These are phyloP conservation scores for Cyanoramphus novaezelandiae DNA, from an alignment of 2,113 vertebrate species.

Conservation along the genomic window DNA sequence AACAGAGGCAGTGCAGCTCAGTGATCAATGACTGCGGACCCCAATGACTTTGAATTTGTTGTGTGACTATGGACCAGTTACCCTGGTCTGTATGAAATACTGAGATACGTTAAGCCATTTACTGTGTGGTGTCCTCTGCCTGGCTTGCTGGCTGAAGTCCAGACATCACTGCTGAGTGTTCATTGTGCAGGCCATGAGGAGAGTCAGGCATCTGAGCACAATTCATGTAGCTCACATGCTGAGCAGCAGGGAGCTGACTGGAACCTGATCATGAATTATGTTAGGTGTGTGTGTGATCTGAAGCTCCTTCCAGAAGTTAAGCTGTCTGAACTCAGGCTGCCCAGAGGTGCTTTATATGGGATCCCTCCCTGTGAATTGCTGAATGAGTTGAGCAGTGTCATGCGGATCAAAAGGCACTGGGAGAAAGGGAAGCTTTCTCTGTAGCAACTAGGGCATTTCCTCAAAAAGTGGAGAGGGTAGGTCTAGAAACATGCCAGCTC, in stretches of 20 bases:
- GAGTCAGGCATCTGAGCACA: background rate
- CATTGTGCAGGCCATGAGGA: accelerated
- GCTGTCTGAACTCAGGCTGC: background rate
- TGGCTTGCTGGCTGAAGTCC: background rate
- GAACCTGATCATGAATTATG: background rate
- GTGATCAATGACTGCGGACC: accelerated
- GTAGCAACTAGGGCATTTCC: background rate
- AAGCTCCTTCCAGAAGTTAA: background rate
- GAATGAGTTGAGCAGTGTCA: background rate
- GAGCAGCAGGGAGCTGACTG: background rate
- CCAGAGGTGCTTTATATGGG: background rate
- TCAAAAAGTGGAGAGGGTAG: background rate
- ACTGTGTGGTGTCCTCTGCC: background rate
- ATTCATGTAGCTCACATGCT: background rate
- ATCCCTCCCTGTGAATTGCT: background rate
- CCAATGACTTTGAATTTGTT: background rate
- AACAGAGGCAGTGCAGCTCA: background rate
- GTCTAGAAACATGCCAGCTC: background rate
- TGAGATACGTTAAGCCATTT: background rate
- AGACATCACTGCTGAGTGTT: background rate
- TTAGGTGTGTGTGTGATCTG: background rate
- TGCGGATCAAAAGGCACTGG: background rate
- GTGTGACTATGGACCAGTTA: background rate
- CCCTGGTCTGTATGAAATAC: background rate
- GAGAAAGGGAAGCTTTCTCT: background rate